Conservation (phyloP, 2,888 invertebrate species). For the Nephrotoma appendiculata region DNA sequence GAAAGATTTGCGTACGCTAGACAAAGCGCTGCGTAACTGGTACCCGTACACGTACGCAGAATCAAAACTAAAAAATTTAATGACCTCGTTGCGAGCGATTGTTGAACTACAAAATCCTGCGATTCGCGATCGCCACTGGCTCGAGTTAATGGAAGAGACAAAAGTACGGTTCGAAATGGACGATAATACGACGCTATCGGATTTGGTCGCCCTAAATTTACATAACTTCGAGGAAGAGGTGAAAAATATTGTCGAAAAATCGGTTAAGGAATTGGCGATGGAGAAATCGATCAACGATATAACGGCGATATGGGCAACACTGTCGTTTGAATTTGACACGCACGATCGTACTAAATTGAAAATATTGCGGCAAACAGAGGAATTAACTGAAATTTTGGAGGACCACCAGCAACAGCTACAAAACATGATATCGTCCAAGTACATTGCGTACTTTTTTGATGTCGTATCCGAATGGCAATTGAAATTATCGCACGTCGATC, state of each 20-base stretch:
- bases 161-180: conserved; percentile 42
- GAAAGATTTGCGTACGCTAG: conserved; percentile 64
- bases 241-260: conserved; percentile 87
- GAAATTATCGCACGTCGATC: conserved; percentile 78
- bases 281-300: conserved; percentile 83
- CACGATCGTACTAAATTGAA: conserved; percentile 73
- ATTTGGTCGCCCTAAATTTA: conserved; percentile 71
- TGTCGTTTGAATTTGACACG: conserved; percentile 64
- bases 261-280: conserved; percentile 94
- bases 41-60: conserved; percentile 71
- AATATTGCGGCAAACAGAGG: conserved; percentile 68
- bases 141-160: conserved; percentile 83
- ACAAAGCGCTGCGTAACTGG: conserved; percentile 67
- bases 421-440: conserved; percentile 88
- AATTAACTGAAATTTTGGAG: conserved; percentile 81
- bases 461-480: conserved; percentile 82
- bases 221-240: conserved; percentile 93
- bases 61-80: conserved; percentile 73
- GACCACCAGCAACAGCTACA: conserved; percentile 92
- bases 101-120: conserved; percentile 90
- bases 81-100: conserved; percentile 83
- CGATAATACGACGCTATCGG: conserved; percentile 64
- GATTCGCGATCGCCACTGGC: conserved; percentile 87
- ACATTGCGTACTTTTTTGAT: conserved; percentile 67
- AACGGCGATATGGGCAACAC: conserved; percentile 60